Base-by-base conservation (phyloP, 2,797 vertebrate genomes). In the Oreochromis mossambicus region DNA sequence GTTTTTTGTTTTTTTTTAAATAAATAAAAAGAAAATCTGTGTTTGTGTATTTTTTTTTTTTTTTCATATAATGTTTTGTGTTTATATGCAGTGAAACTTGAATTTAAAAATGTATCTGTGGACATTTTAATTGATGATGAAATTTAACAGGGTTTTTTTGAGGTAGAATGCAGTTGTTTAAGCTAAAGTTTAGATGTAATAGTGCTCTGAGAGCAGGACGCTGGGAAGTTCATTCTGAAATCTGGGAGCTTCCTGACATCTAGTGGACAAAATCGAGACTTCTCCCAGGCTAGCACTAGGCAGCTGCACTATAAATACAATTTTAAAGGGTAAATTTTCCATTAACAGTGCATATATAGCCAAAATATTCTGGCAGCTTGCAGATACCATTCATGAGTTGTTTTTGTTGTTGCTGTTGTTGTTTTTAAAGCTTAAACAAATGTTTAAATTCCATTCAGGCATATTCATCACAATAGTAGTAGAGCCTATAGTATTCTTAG, bases 181-280 rank as follows among this genome's bases (percentile, higher is more conserved):
- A 13, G 66, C 4, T 73, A 3, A 80, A 86, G 34, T 77, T 50
- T 34, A 3, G 5, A 24, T 1, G 4, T 56, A n/a, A 54, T 36
- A 46, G 29, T 34, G 52, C 43, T 38, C 12, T 58, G 3, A 78
- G 29, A n/a, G 8, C 34, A 63, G 14, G 14, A 78, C 6, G 50
- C 26, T 41, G 51, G 3, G 15, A 13, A 13, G 1, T 13, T 83
- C 7, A 8, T 80, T 77, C 14, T 84, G 73, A 93, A 88, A 88
- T 55, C 32, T 93, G 54, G 58, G 84, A 24, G 82, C 66, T 81
- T 54, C 19, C 92, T 94, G 95, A 94, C 95, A 95, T 94, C 95
- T 95, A 93, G 92, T 93, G 95, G 92, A 88, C 81, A 87, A 86
- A 90, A 17, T 14, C 1, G n/a, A 56, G 15, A 91, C n/a, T 87